These are phyloP conservation scores for Axinella damicornis DNA, from an alignment of 37 sponge, comb jelly and placozoan species.

Conservation along the genomic window DNA sequence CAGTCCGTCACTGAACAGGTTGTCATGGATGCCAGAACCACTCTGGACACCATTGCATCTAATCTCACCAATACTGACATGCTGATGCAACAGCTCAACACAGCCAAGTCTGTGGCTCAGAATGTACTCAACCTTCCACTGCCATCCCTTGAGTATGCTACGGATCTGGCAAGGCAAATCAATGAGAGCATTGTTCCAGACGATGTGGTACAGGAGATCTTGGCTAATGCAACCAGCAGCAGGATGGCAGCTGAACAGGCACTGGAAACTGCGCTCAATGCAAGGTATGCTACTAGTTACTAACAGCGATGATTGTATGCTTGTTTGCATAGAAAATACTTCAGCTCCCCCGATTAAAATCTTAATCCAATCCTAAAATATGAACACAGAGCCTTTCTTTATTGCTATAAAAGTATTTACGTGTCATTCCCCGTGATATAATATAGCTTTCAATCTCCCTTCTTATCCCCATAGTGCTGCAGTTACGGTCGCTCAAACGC, in stretches of 20 bases:
- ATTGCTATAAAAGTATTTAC: too few species aligned
- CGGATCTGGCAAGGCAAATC: constrained; percentile 29
- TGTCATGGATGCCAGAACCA: neutral
- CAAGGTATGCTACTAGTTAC: constrained; percentile 34
- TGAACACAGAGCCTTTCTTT: too few species aligned
- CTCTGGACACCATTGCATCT: constrained; percentile 8
- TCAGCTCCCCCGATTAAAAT: neutral
- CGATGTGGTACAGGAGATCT: constrained; percentile 25
- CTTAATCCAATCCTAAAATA: too few species aligned
- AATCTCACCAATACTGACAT: neutral
- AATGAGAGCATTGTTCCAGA: constrained; percentile 43
- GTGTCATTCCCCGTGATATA: too few species aligned
- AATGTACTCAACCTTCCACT: neutral
- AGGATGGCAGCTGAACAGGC: constrained; percentile 7
- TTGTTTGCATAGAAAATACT: neutral
- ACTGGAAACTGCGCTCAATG: constrained; percentile 39
- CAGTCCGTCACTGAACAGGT: neutral
- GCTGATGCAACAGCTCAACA: neutral
- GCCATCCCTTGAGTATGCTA: constrained; percentile 24
- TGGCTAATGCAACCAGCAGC: constrained; percentile 37
- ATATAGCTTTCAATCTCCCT: too few species aligned
- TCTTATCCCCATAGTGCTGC: neutral
- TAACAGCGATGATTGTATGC: neutral
- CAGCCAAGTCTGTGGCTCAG: neutral
- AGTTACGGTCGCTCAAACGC: neutral